phyloP scores from a whole-genome alignment of 2,888 invertebrate species.

The Sussaba pulchella region DNA sequence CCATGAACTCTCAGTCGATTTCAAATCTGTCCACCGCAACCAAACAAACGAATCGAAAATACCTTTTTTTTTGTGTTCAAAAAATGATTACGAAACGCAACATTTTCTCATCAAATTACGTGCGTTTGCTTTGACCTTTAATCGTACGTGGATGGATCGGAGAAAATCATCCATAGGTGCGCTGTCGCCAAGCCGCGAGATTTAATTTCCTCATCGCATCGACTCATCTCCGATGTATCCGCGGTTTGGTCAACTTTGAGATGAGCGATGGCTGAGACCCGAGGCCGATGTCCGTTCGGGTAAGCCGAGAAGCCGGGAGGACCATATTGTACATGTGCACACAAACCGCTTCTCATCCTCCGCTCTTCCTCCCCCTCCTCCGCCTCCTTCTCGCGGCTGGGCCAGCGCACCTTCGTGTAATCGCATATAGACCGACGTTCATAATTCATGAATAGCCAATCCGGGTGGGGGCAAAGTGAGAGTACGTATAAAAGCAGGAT shows the following conservation, averaged over 20 bases:
- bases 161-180: slow-evolving; percentile 4
- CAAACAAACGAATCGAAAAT: neutral
- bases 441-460: slow-evolving; percentile 74
- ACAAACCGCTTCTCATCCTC: slow-evolving; percentile 13
- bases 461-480: slow-evolving; percentile 79
- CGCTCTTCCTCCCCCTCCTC: neutral
- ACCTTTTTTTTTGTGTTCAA: slow-evolving; percentile 4
- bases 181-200: slow-evolving; percentile 22
- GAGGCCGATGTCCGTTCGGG: neutral
- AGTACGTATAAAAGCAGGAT: slow-evolving; percentile 84
- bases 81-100: neutral
- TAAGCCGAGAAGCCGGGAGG: slow-evolving; percentile 13
- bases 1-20: too few species aligned
- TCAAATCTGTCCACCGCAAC: too few species aligned
- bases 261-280: slow-evolving; percentile 5
- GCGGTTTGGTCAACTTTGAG: neutral
- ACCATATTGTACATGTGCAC: neutral
- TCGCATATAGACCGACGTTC: slow-evolving; percentile 69
- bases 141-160: neutral
- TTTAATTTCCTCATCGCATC: slow-evolving; percentile 58
- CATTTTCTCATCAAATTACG: neutral
- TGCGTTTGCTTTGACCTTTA: slow-evolving; percentile 33
- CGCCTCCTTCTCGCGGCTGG: slow-evolving; percentile 12
- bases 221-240: slow-evolving; percentile 4
- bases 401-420: slow-evolving; percentile 65